phyloP scores from a whole-genome alignment of 1,140 invertebrate species.

The Trichogramma pretiosum region DNA sequence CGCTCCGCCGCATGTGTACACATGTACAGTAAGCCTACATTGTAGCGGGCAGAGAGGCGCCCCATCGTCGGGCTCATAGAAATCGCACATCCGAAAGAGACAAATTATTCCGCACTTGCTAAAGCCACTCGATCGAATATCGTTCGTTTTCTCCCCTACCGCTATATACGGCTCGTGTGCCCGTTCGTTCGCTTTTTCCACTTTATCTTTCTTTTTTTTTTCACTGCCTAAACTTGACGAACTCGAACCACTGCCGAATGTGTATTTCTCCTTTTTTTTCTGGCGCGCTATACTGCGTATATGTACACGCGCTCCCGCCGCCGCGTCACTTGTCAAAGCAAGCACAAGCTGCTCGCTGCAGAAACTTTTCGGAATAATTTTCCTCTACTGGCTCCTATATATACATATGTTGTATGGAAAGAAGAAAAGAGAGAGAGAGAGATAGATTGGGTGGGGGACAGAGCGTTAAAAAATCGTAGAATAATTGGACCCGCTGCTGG shows the following conservation, averaged over 20 bases:
- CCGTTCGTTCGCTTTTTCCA: not conserved
- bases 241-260: slow-evolving; percentile 1
- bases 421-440: not conserved
- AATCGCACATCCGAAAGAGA: too few species aligned
- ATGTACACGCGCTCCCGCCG: too few species aligned
- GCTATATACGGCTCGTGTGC: not conserved
- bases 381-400: too few species aligned
- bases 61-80: too few species aligned
- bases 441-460: too few species aligned
- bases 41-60: too few species aligned
- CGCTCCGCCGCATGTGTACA: too few species aligned
- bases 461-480: slow-evolving; percentile 16
- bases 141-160: too few species aligned
- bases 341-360: not conserved
- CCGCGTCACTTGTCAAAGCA: slow-evolving; percentile 13
- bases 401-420: too few species aligned
- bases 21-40: too few species aligned
- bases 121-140: slow-evolving; percentile 16
- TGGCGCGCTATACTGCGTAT: not conserved
- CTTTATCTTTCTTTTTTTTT: slow-evolving; percentile 8
- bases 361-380: slow-evolving; percentile 15
- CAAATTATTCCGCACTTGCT: slow-evolving; percentile 25
- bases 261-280: slow-evolving; percentile 7
- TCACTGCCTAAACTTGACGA: too few species aligned
- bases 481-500: slow-evolving; percentile 13